These are phyloP conservation scores for Onychostoma macrolepis DNA, from an alignment of 2,113 vertebrate species.

Conservation along the genomic window DNA sequence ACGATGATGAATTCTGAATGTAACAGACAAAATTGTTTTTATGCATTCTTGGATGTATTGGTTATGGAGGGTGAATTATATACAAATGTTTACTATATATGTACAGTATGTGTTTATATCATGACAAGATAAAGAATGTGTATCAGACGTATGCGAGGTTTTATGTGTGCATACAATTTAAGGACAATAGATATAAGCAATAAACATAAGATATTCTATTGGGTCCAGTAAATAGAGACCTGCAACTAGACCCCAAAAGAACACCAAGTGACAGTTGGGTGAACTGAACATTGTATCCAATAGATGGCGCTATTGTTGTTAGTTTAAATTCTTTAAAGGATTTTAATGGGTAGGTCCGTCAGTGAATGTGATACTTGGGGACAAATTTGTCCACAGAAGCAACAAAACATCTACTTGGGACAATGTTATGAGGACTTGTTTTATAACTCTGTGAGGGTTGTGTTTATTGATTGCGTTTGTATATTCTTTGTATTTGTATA, in stretches of 20 bases:
- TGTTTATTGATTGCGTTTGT: neutral
- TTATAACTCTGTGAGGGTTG: too few species aligned
- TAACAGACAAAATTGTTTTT: neutral
- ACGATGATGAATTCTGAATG: neutral
- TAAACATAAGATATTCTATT: neutral
- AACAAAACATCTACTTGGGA: neutral
- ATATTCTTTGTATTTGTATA: neutral
- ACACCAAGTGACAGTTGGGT: constrained; percentile 60
- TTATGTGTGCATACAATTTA: neutral
- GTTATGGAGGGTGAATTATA: neutral
- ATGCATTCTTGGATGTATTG: neutral
- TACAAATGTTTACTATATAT: neutral
- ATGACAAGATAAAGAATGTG: neutral
- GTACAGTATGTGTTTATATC: neutral
- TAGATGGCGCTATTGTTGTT: constrained; percentile 79
- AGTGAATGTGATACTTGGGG: neutral
- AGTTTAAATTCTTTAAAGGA: constrained; percentile 41
- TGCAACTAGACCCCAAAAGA: constrained; percentile 71
- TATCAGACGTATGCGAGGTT: neutral
- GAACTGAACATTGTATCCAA: constrained; percentile 60
- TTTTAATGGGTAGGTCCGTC: neutral
- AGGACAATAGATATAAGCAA: neutral
- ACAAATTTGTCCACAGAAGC: neutral
- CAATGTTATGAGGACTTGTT: neutral
- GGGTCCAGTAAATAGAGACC: neutral